Evolutionary conservation across 2,113 vertebrate species (phyloP).

Genomic region (Notarius lentiginosus): DNA sequence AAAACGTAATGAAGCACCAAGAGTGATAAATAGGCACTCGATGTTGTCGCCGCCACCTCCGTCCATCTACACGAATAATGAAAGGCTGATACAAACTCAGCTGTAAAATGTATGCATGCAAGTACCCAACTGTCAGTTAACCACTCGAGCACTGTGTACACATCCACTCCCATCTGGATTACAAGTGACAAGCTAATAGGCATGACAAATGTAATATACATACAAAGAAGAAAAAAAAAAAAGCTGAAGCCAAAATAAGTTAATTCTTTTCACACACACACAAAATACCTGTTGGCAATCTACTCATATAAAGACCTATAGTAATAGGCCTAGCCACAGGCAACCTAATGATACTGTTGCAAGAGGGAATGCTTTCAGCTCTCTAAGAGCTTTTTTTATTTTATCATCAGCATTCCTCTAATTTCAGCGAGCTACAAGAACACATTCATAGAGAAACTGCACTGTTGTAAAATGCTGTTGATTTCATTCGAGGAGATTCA

Average conservation of each 20-base stretch:
- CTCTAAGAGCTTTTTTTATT: constrained; percentile 8
- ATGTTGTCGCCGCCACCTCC: not conserved
- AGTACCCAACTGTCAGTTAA: constrained; percentile 40
- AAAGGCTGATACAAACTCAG: constrained; percentile 7
- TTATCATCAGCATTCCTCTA: not conserved
- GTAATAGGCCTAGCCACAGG: constrained; percentile 10
- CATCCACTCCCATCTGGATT: constrained; percentile 47
- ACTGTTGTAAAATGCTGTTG: constrained; percentile 15
- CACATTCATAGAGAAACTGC: constrained; percentile 33
- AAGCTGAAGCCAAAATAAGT: constrained; percentile 67
- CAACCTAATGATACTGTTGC: constrained; percentile 7
- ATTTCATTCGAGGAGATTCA: constrained; percentile 48
- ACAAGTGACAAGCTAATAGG: constrained; percentile 50
- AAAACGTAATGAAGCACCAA: constrained; percentile 23
- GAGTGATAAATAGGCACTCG: constrained; percentile 12
- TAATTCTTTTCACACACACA: constrained; percentile 61
- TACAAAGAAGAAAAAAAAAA: constrained; percentile 57
- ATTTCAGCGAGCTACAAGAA: constrained; percentile 15
- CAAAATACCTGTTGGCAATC: constrained; percentile 60
- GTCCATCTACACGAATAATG: constrained; percentile 32
- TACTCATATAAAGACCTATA: constrained; percentile 52
- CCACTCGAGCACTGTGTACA: constrained; percentile 48
- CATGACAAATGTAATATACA: constrained; percentile 63
- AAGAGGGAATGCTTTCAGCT: not conserved
- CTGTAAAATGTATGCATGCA: constrained; percentile 15